Evolutionary conservation across 2,113 vertebrate genomes (phyloP).

Genomic region (Rhinoderma darwinii): DNA sequence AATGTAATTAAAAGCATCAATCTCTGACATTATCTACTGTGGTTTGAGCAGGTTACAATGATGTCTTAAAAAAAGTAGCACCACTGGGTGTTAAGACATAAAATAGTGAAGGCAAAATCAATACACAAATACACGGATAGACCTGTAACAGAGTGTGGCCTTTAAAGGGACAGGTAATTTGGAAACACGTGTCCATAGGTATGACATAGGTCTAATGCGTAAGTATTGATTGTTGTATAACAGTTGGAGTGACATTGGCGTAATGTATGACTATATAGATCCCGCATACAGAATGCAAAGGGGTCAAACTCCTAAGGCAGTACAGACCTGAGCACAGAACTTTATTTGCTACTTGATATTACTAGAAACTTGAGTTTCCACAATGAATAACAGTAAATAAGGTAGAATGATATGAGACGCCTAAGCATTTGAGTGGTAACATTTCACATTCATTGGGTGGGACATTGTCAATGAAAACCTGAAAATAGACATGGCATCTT

Average conservation of each 20-base stretch:
- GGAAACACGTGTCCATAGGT: not conserved
- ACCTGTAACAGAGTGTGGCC: not conserved
- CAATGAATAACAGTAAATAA: too few relatives aligned
- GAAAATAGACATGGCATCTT: too few relatives aligned
- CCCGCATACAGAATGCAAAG: not conserved
- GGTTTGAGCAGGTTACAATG: not conserved
- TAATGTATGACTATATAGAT: not conserved
- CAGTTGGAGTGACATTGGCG: not conserved
- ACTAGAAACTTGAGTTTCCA: too few relatives aligned
- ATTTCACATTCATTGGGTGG: too few relatives aligned
- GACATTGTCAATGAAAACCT: too few relatives aligned
- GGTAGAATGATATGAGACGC: too few relatives aligned
- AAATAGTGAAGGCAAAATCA: slow-evolving; percentile 8
- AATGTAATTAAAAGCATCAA: slow-evolving; percentile 48
- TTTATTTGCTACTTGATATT: too few relatives aligned
- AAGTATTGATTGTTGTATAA: not conserved
- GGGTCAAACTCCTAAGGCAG: too few relatives aligned
- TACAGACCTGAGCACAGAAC: too few relatives aligned
- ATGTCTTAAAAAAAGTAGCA: slow-evolving; percentile 27
- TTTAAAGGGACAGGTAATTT: not conserved
- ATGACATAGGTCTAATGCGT: not conserved
- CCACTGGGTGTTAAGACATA: slow-evolving; percentile 17
- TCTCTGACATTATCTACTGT: slow-evolving; percentile 26
- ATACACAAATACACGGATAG: not conserved
- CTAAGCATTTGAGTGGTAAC: too few relatives aligned